Evolutionary conservation across 2,888 invertebrate genomes (phyloP).

Genomic region (Pristionchus fissidentatus): DNA sequence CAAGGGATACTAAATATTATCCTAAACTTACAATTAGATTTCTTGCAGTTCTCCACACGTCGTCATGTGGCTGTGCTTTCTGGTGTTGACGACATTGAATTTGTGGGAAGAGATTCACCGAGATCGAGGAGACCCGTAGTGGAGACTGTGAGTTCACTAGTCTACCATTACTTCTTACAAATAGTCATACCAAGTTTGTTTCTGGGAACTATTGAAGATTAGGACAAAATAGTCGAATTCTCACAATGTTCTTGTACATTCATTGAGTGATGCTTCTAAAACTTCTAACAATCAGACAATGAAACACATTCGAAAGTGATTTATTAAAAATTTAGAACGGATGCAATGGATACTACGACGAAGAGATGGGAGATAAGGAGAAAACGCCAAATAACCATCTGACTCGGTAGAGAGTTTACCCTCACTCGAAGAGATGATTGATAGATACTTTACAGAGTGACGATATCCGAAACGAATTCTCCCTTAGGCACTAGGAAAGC

Average conservation of each 20-base stretch:
- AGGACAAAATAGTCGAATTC: too few species aligned
- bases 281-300: too few species aligned
- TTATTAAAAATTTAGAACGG: not conserved
- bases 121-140: slow-evolving; percentile 2
- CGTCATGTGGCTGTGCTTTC: slow-evolving; percentile 64
- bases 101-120: slow-evolving; percentile 40
- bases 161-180: too few species aligned
- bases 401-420: too few species aligned
- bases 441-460: slow-evolving; percentile 1
- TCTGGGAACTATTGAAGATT: too few species aligned
- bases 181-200: too few species aligned
- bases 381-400: not conserved
- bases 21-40: not conserved
- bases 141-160: not conserved
- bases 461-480: slow-evolving; percentile 21
- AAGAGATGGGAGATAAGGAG: not conserved
- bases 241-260: too few species aligned
- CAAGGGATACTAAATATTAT: not conserved
- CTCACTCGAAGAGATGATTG: slow-evolving; percentile 31
- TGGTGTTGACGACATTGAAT: slow-evolving; percentile 67
- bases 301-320: too few species aligned
- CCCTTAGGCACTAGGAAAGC: slow-evolving; percentile 22
- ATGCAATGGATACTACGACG: not conserved
- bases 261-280: too few species aligned
- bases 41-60: slow-evolving; percentile 68